Conservation (phyloP, 2,888 invertebrate genomes). For the Heliconius sara region DNA sequence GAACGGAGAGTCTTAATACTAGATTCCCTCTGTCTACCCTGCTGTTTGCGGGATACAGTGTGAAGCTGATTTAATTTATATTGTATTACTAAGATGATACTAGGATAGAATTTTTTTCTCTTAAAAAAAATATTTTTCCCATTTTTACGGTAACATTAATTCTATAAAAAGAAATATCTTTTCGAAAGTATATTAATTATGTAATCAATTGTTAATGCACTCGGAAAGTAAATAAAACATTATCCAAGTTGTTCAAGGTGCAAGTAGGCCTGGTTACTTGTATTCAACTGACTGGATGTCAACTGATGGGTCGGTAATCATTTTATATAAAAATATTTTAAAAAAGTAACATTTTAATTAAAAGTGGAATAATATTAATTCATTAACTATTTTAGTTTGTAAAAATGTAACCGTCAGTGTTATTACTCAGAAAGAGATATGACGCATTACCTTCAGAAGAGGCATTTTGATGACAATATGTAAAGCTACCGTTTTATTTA, state of each 20-base stretch:
- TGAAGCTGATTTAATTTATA: no score
- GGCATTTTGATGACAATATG: constrained; percentile 16
- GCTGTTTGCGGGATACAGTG: no score
- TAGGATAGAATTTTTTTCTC: no score
- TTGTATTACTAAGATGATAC: no score
- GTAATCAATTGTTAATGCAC: background rate
- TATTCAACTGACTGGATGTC: background rate
- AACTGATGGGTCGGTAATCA: background rate
- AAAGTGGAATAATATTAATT: background rate
- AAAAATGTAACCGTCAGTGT: background rate
- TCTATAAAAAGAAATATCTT: background rate
- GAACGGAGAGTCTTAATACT: no score
- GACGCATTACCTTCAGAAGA: constrained; percentile 3
- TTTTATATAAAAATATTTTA: background rate
- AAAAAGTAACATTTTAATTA: background rate
- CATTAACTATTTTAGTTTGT: background rate
- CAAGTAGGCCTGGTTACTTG: background rate
- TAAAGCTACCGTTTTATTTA: constrained; percentile 6
- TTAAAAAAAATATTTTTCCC: no score
- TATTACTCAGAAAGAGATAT: background rate
- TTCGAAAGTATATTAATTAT: background rate
- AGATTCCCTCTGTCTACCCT: no score
- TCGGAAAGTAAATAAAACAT: background rate
- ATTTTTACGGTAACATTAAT: no score
- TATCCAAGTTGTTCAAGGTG: background rate